Conservation (phyloP, 2,888 invertebrate species). For the Physocephala rufipes region DNA sequence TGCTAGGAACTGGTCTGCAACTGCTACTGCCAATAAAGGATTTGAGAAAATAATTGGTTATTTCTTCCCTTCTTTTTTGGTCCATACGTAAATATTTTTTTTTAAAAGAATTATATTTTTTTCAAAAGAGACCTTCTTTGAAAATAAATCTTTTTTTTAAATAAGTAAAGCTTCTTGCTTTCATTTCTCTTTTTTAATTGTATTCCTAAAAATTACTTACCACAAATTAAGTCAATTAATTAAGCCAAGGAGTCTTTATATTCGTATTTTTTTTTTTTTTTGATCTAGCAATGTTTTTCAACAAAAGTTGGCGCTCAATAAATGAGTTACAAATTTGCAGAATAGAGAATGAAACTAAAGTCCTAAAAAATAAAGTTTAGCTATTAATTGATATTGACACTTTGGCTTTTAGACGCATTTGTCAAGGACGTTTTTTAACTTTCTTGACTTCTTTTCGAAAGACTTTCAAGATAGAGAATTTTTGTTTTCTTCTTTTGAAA, state of each 20-base stretch:
- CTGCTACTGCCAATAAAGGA: slow-evolving; percentile 9
- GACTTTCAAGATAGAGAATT: background rate
- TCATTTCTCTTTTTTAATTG: background rate
- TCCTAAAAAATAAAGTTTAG: slow-evolving; percentile 9
- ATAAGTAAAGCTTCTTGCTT: background rate
- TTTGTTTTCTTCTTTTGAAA: background rate
- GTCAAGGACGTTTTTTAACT: background rate
- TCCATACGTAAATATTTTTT: background rate
- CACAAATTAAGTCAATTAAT: slow-evolving; percentile 33
- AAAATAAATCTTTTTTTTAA: no score
- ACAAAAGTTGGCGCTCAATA: background rate
- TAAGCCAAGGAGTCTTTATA: slow-evolving; percentile 13
- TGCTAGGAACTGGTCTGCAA: background rate
- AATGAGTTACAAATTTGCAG: no score
- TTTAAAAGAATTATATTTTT: no score
- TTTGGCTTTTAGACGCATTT: background rate
- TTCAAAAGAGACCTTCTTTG: no score
- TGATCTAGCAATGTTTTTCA: no score
- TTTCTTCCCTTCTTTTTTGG: no score
- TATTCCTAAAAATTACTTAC: slow-evolving; percentile 17
- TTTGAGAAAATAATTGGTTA: slow-evolving; percentile 1
- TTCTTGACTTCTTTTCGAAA: background rate
- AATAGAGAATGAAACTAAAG: background rate
- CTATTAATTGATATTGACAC: slow-evolving; percentile 24
- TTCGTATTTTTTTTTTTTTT: background rate